These are phyloP conservation scores for Cantharis rufa DNA, from an alignment of 2,888 invertebrate species.

Conservation along the genomic window DNA sequence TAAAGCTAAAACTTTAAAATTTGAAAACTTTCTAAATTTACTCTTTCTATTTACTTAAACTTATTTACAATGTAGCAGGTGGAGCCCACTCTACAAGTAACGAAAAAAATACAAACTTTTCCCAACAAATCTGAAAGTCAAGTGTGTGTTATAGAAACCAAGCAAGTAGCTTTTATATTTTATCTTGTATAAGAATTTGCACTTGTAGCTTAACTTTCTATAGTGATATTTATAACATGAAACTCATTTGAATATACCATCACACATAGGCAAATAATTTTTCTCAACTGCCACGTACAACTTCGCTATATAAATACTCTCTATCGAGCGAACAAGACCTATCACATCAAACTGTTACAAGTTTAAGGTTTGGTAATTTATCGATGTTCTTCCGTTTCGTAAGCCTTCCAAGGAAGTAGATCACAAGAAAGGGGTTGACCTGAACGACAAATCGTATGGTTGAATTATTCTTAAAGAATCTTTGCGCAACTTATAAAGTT, in stretches of 20 bases:
- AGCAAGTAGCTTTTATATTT: conserved; percentile 11
- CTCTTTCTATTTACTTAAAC: not conserved
- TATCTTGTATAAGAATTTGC: conserved; percentile 16
- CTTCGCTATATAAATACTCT: conserved; percentile 10
- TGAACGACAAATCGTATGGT: conserved; percentile 28
- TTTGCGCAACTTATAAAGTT: conserved; percentile 24
- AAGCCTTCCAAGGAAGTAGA: conserved; percentile 30
- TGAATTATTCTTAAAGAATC: conserved; percentile 15
- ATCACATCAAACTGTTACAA: conserved; percentile 32
- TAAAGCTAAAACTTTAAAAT: conserved; percentile 4
- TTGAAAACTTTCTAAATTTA: not conserved
- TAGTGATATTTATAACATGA: conserved; percentile 24
- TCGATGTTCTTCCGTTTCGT: conserved; percentile 32
- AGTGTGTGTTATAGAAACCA: conserved; percentile 34
- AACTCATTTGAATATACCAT: conserved; percentile 26
- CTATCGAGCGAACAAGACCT: conserved; percentile 22
- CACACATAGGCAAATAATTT: conserved; percentile 19
- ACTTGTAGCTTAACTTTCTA: conserved; percentile 20
- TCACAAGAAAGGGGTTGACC: conserved; percentile 25
- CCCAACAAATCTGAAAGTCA: conserved; percentile 43
- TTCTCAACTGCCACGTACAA: conserved; percentile 18
- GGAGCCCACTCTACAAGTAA: conserved; percentile 36
- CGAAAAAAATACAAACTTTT: conserved; percentile 37
- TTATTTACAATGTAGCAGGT: conserved; percentile 33
- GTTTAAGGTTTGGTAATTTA: conserved; percentile 34